Evolutionary conservation across 2,888 invertebrate species (phyloP), one percentile per base, ranked within the genome.

Genomic region (Pteria penguin): DNA sequence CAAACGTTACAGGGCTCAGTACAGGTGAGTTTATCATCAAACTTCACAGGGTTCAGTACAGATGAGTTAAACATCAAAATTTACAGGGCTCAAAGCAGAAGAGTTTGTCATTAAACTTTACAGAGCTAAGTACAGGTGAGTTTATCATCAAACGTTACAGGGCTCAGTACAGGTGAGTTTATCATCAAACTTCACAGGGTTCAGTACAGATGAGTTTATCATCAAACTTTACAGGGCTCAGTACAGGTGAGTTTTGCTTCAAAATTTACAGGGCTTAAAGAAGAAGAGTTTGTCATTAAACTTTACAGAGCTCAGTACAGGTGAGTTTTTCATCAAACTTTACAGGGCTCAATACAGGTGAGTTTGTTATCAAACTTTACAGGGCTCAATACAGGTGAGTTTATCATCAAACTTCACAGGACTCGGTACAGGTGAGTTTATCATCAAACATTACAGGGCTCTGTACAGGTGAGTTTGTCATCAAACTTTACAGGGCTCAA

Each of bases 71-170:
- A 24, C 8, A 22, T n/a, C n/a, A n/a, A n/a, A n/a, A n/a, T 2
- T 52, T 1, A 52, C 2, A 52, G 22, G 4, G 11, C 45, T 14
- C 8, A 45, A 45, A 11, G 14, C 8, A n/a, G 45, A 45, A 45
- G 14, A 45, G 8, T 45, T 45, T 14, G 14, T 45, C 18, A 45
- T 45, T 8, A 45, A 8, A 45, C 45, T 45, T 14, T 45, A 8
- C n/a, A n/a, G n/a, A 99, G 99, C 58, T 99, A 99, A 0, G 95
- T 99, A 84, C 98, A 95, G 92, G 94, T 94, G 72, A 62, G 78
- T 52, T 14, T 24, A 26, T 58, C 8, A 22, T n/a, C n/a, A n/a
- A n/a, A n/a, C n/a, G 2, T 52, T 1, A 52, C 2, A 52, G 22
- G 4, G 11, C 45, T 14, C 8, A 45, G 14, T 45, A 45, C 8